Percentiles rank a stretch among this genome's conserved stretches.
These are phyloP conservation scores for Eulemur rufifrons DNA, from an alignment of 2,113 vertebrate species.

Conservation along the genomic window DNA sequence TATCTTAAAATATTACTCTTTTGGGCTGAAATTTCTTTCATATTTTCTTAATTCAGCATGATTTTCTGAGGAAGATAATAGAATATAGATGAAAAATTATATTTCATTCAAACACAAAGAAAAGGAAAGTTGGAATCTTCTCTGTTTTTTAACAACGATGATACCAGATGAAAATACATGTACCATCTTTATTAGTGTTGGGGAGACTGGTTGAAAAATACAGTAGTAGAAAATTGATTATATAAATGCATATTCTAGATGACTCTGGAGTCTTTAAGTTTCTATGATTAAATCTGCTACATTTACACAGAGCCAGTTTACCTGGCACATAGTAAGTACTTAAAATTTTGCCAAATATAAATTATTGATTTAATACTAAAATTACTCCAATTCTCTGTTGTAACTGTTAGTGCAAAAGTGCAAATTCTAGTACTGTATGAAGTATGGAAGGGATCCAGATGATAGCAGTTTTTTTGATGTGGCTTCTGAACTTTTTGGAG, in stretches of 20 bases:
- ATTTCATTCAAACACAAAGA: constrained; percentile 19
- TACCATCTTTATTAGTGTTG: neutral
- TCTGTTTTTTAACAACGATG: neutral
- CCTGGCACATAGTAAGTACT: neutral
- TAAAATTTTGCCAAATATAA: neutral
- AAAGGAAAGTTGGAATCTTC: neutral
- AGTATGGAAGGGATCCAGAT: neutral
- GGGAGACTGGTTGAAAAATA: constrained; percentile 20
- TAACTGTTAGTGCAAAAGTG: neutral
- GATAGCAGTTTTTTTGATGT: neutral
- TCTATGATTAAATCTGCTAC: neutral
- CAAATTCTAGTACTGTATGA: neutral
- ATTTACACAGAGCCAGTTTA: neutral
- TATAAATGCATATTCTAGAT: neutral
- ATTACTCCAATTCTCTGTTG: neutral
- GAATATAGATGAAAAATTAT: neutral
- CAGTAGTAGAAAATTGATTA: neutral
- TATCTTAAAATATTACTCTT: constrained; percentile 9
- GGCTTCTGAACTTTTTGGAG: neutral
- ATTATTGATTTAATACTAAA: neutral
- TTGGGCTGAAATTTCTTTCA: neutral
- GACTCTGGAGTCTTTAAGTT: neutral
- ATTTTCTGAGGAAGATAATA: neutral
- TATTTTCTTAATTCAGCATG: neutral
- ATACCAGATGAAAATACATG: neutral